A percentile compares a stretch with the other conserved stretches of the same genome.
Evolutionary conservation across 1,140 invertebrate species (phyloP).

Genomic region (Cryptotermes secundus): DNA sequence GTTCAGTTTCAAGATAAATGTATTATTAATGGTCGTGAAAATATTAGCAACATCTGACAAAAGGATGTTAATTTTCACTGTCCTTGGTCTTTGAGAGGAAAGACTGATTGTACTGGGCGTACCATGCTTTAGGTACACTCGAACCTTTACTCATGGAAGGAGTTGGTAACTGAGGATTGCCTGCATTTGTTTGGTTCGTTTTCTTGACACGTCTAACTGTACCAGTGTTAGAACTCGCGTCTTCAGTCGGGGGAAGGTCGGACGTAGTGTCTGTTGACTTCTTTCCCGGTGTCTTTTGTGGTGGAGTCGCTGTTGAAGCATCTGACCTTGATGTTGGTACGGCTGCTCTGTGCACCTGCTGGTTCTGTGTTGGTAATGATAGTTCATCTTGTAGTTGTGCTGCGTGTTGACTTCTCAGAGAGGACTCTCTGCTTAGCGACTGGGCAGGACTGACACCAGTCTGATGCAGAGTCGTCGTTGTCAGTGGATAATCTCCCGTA

Average conservation of each 20-base stretch:
- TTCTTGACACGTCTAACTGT: slow-evolving; percentile 23
- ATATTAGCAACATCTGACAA: too few species aligned
- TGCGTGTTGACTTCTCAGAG: neutral
- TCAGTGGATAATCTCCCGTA: slow-evolving; percentile 20
- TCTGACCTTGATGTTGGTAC: neutral
- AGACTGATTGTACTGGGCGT: slow-evolving; percentile 38
- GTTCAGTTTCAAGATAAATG: neutral
- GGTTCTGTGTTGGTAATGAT: neutral
- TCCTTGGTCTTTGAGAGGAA: slow-evolving; percentile 37
- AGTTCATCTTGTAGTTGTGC: neutral
- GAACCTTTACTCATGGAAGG: neutral
- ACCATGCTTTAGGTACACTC: slow-evolving; percentile 33
- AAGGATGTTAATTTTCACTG: neutral
- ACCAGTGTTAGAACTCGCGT: slow-evolving; percentile 18
- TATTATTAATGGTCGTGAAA: neutral
- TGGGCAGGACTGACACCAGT: neutral
- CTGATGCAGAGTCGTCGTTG: neutral
- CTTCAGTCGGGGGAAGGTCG: neutral
- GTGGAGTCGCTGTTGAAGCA: neutral
- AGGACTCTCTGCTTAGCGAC: neutral
- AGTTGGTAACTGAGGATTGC: neutral
- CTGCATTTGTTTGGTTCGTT: neutral
- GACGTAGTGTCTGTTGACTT: neutral
- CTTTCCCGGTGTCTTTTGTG: neutral
- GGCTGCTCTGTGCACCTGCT: neutral